Evolutionary conservation across 2,113 vertebrate genomes (phyloP), one percentile per base, ranked within the genome.

Genomic region (Pipa parva): DNA sequence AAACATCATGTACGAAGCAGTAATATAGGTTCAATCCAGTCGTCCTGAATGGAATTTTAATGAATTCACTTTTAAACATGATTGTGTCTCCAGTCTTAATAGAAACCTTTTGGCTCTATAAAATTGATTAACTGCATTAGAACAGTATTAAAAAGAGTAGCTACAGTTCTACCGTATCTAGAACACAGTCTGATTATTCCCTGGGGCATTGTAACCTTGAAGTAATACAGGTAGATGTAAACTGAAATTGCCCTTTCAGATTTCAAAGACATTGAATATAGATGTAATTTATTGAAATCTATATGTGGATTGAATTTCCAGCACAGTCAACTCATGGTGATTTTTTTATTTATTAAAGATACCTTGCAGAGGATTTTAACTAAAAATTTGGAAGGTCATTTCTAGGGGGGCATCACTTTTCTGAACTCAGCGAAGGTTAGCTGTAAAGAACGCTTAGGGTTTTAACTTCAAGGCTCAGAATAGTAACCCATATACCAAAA

Each of bases 231-330:
- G 18, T 22, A 42, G 24, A 42, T 37, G 37, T 24, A 20, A 50
- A 39, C 24, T 31, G 49, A 54, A 54, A 54, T 48, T 42, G 39
- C 39, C n/a, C 39, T 42, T 42, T 42, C 17, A 42, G n/a, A 42
- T 42, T 18, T 5, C 3, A 42, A 42, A n/a, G 39, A 42, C 15
- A 42, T 15, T 42, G 39, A 42, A 3, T 9, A 13, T 36, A 36
- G 10, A 36, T 18, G n/a, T 42, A 15, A 42, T 42, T 42, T 42
- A 42, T 42, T n/a, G n/a, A n/a, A 15, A 42, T n/a, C 11, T 42
- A 17, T 1, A 4, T n/a, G n/a, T n/a, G n/a, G n/a, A n/a, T n/a
- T n/a, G n/a, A n/a, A n/a, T n/a, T n/a, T n/a, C n/a, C n/a, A n/a
- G n/a, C n/a, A n/a, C n/a, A n/a, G n/a, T n/a, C n/a, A n/a, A n/a